These are phyloP conservation scores for Mesaphorura yosii DNA, from an alignment of 1,140 invertebrate species.

Conservation along the genomic window DNA sequence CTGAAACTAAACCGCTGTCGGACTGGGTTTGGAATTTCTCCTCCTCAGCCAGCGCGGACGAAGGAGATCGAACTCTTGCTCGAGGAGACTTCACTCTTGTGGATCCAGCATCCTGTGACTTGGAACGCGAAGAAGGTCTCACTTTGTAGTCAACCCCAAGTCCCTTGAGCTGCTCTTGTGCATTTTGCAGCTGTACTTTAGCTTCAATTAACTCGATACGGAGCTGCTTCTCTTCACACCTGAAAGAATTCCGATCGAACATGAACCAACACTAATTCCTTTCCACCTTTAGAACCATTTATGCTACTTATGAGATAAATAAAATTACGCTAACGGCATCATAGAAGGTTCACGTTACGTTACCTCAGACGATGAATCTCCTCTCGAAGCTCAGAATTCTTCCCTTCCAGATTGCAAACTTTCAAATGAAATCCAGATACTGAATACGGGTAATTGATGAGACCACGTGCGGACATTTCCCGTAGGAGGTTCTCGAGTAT, in stretches of 20 bases:
- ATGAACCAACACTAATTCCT: too few relatives aligned
- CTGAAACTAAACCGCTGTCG: too few relatives aligned
- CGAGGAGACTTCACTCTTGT: conserved; percentile 1
- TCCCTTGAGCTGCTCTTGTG: conserved; percentile 13
- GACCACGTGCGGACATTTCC: conserved; percentile 53
- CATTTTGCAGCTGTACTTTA: conserved; percentile 23
- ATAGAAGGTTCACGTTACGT: too few relatives aligned
- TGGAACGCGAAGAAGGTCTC: background rate
- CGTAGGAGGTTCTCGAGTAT: conserved; percentile 47
- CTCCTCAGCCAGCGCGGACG: too few relatives aligned
- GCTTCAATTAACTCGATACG: conserved; percentile 28
- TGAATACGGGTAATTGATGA: conserved; percentile 61
- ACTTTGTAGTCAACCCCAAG: background rate
- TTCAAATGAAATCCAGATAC: conserved; percentile 58
- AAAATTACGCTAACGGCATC: too few relatives aligned
- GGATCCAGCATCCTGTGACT: conserved; percentile 1
- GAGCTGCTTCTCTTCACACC: conserved; percentile 26
- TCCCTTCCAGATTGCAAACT: conserved; percentile 48
- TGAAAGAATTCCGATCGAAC: background rate
- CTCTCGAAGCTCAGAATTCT: conserved; percentile 44
- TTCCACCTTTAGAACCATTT: too few relatives aligned
- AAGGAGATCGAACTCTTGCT: too few relatives aligned
- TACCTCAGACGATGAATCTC: conserved; percentile 42
- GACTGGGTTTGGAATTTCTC: too few relatives aligned
- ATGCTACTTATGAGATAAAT: too few relatives aligned